Conservation (phyloP, 1,140 invertebrate species). For the Adoxophyes honmai region DNA sequence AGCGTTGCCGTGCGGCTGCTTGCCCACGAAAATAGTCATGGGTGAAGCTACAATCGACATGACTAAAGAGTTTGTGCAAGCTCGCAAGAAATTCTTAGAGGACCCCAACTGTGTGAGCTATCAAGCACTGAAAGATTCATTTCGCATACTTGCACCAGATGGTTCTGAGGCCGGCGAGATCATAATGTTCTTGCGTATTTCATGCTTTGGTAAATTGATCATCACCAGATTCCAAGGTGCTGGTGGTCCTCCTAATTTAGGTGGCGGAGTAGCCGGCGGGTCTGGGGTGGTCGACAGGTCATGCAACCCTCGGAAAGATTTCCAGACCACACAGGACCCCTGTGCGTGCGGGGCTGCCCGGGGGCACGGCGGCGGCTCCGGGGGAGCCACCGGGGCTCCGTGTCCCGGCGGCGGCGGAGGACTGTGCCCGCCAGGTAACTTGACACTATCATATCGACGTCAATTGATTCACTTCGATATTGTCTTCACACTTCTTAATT, state of each 20-base stretch:
- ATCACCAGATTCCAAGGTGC: slow-evolving; percentile 80
- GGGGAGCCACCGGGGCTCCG: slow-evolving; percentile 13
- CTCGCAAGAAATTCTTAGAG: slow-evolving; percentile 57
- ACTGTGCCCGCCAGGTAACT: slow-evolving; percentile 44
- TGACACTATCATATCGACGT: no score
- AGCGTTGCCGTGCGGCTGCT: slow-evolving; percentile 58
- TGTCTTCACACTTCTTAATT: not conserved
- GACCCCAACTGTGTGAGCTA: slow-evolving; percentile 54
- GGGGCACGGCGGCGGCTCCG: slow-evolving; percentile 11
- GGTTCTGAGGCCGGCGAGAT: slow-evolving; percentile 70
- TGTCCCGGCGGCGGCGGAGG: slow-evolving; percentile 17
- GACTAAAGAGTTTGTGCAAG: slow-evolving; percentile 67
- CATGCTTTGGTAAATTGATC: slow-evolving; percentile 82
- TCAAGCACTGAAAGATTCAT: slow-evolving; percentile 79
- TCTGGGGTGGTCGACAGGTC: slow-evolving; percentile 47
- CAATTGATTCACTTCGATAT: no score
- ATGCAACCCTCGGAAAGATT: slow-evolving; percentile 47
- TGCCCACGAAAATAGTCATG: slow-evolving; percentile 61
- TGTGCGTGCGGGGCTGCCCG: slow-evolving; percentile 52
- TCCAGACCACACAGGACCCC: slow-evolving; percentile 49
- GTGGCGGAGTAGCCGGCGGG: slow-evolving; percentile 21
- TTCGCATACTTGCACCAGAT: slow-evolving; percentile 69
- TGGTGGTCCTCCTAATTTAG: slow-evolving; percentile 35
- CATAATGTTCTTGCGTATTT: slow-evolving; percentile 78
- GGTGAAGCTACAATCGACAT: slow-evolving; percentile 64